Percentiles rank a stretch among this genome's conserved stretches.
These are phyloP conservation scores for Sternarchorhynchus goeldii DNA, from an alignment of 2,797 vertebrate genomes.

Conservation along the genomic window DNA sequence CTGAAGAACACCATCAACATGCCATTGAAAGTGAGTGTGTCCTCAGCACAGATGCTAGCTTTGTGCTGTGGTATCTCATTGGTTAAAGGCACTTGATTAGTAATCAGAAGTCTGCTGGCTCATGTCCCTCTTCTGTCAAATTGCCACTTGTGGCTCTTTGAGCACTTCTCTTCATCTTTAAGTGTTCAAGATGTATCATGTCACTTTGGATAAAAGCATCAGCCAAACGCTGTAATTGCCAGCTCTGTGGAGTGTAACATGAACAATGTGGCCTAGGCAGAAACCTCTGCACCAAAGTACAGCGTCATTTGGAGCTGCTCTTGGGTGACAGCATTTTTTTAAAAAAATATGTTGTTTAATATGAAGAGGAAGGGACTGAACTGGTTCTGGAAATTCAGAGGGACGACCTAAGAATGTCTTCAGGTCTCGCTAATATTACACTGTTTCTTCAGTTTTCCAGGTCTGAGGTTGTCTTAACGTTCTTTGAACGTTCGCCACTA, in stretches of 20 bases:
- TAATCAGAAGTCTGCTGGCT: too few species aligned
- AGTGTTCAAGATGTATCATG: too few species aligned
- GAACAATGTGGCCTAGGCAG: too few species aligned
- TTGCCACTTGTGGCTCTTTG: too few species aligned
- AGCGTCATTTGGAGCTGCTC: too few species aligned
- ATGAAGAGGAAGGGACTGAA: background rate
- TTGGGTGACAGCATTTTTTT: too few species aligned
- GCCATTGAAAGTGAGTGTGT: conserved; percentile 86
- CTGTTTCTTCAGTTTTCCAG: conserved; percentile 83
- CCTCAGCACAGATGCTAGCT: background rate
- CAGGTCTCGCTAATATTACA: background rate
- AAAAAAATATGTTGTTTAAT: background rate
- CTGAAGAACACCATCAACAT: conserved; percentile 91
- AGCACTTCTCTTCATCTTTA: too few species aligned
- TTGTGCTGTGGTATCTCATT: too few species aligned
- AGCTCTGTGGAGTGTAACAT: background rate
- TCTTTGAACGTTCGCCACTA: conserved; percentile 94
- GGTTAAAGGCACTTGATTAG: too few species aligned
- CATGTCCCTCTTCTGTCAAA: too few species aligned
- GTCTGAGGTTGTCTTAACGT: conserved; percentile 96
- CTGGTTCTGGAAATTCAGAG: background rate
- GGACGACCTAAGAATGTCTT: background rate
- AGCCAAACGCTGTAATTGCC: background rate
- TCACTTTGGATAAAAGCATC: too few species aligned
- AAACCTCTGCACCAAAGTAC: too few species aligned